phyloP scores from a whole-genome alignment of 2,888 invertebrate species.

The Neelides folsomi region DNA sequence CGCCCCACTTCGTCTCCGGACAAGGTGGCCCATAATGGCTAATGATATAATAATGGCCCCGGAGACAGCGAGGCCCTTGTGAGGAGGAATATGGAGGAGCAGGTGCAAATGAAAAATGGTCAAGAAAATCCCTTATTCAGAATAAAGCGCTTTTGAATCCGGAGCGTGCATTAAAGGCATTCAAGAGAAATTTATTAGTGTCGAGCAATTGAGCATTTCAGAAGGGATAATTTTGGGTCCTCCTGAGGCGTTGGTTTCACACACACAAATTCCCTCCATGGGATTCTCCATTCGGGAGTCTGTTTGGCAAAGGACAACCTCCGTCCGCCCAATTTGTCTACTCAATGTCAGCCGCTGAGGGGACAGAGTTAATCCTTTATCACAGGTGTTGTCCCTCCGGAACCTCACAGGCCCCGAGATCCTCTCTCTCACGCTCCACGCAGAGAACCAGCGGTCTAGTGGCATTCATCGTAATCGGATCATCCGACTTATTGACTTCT shows the following conservation, averaged over 20 bases:
- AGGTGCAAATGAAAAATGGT: conserved; percentile 27
- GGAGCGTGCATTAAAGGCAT: conserved; percentile 8
- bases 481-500: conserved; percentile 28
- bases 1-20: too few relatives aligned
- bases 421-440: neutral
- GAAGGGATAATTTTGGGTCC: conserved; percentile 18
- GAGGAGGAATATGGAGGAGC: too few relatives aligned
- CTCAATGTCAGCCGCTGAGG: conserved; percentile 19
- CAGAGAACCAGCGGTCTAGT: neutral
- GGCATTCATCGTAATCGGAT: conserved; percentile 22
- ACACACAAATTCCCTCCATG: conserved; percentile 3
- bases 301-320: conserved; percentile 2
- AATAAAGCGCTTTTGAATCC: neutral
- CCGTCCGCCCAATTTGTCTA: conserved; percentile 22
- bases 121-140: conserved; percentile 17
- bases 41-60: conserved; percentile 1
- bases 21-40: too few relatives aligned
- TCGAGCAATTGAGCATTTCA: conserved; percentile 20
- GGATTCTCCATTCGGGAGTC: conserved; percentile 2
- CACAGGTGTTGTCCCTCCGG: conserved; percentile 13
- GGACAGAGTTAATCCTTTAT: conserved; percentile 18
- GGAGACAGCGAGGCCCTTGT: neutral
- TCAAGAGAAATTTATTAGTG: conserved; percentile 18
- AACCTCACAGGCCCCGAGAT: neutral
- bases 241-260: conserved; percentile 1